Evolutionary conservation across 2,113 vertebrate genomes (phyloP), one percentile per base, ranked within the genome.

Genomic region (Anolis sagrei): DNA sequence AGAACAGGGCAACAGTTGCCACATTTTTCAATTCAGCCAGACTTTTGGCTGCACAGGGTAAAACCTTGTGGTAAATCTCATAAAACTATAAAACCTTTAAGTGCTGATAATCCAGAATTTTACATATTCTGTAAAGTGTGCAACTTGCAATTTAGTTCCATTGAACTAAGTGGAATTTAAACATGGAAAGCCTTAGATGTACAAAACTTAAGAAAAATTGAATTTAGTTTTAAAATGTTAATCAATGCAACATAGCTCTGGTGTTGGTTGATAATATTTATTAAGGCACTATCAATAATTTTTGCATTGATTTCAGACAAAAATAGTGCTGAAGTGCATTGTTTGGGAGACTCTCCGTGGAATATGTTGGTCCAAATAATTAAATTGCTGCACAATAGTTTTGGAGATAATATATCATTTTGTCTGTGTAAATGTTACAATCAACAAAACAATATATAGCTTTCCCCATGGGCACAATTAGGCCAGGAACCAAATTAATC

Each of bases 401-500:
- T 84, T 78, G 19, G 32, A 62, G 8, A 34, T 62, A n/a, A 74
- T 1, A 0, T 75, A 87, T 89, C 68, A 79, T 76, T 70, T 58
- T 76, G 51, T 70, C 79, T 61, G 8, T 73, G 27, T 58, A 91
- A 76, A 36, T 27, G 7, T 6, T 39, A 58, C 23, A 54, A 62
- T 92, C 66, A 68, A 58, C 83, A 76, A 21, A 29, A 81, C 69
- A 64, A 76, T 19, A 82, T 73, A 79, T 48, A 72, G 39, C 36
- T 36, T 61, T 79, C 58, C 81, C 21, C 34, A 3, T n/a, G 74
- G 48, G 84, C 21, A 87, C 11, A 86, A 86, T 89, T 89, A 83
- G 85, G 19, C 78, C 62, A 34, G 62, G 44, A 86, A 88, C 85
- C 61, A 86, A 89, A 86, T 86, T 84, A 92, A 89, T 82, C 49